These are phyloP conservation scores for Dicranocentrus wangi DNA, from an alignment of 2,888 invertebrate genomes.

Conservation along the genomic window DNA sequence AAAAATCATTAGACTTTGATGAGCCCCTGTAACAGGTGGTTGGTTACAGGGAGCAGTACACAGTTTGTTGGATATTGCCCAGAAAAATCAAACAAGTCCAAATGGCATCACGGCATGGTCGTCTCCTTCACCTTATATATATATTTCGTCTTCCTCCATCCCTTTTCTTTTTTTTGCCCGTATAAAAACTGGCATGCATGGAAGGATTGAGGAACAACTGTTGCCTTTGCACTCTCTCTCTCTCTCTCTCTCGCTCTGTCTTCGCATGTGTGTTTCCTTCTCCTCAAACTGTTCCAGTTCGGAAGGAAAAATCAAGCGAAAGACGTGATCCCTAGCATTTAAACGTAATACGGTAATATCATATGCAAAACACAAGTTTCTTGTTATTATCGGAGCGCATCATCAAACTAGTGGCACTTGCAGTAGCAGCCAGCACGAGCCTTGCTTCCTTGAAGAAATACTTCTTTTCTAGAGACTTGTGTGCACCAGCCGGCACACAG, in stretches of 20 bases:
- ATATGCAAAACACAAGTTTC: conserved; percentile 37
- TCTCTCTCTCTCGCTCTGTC: background rate
- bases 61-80: conserved; percentile 1
- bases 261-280: conserved; percentile 17
- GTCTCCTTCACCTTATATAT: too few species aligned
- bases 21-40: conserved; percentile 51
- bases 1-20: conserved; percentile 29
- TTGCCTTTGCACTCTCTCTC: background rate
- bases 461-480: background rate
- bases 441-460: background rate
- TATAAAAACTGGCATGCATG: background rate
- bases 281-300: conserved; percentile 40
- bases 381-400: background rate
- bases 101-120: conserved; percentile 21
- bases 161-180: conserved; percentile 34
- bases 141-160: conserved; percentile 1
- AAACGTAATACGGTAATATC: conserved; percentile 24
- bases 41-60: conserved; percentile 11
- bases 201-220: conserved; percentile 30
- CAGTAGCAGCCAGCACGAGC: conserved; percentile 38
- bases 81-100: conserved; percentile 47
- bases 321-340: conserved; percentile 35
- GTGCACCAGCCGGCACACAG: conserved; percentile 49
- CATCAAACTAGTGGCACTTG: conserved; percentile 25
- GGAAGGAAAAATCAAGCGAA: conserved; percentile 15